Evolutionary conservation across 2,797 vertebrate genomes (phyloP).

Genomic region (Linurgus olivaceus): DNA sequence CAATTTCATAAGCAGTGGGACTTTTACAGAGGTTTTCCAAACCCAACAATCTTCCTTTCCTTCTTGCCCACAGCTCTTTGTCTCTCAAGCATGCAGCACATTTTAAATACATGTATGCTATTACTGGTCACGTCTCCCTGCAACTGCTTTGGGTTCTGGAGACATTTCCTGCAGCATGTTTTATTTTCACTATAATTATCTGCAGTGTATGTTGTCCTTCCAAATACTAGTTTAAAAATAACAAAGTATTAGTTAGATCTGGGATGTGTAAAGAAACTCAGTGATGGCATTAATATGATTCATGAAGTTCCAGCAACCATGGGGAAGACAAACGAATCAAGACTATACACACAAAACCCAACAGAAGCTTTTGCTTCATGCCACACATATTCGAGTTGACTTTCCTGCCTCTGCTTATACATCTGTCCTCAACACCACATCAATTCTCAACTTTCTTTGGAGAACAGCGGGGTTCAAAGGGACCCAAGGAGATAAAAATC

Average conservation of each 20-base stretch:
- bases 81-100: not conserved
- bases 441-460: not conserved
- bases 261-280: slow-evolving; percentile 26
- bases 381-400: not conserved
- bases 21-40: slow-evolving; percentile 13
- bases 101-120: slow-evolving; percentile 17
- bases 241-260: slow-evolving; percentile 53
- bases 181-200: slow-evolving; percentile 65
- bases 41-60: not conserved
- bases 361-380: not conserved
- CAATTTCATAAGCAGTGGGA: not conserved
- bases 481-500: not conserved
- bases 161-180: slow-evolving; percentile 30
- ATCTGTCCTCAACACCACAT: not conserved
- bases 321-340: not conserved
- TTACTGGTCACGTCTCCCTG: slow-evolving; percentile 55
- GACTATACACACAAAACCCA: not conserved
- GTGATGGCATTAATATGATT: slow-evolving; percentile 26
- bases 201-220: slow-evolving; percentile 60
- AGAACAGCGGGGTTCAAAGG: not conserved
- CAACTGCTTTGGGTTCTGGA: slow-evolving; percentile 53
- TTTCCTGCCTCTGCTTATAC: not conserved
- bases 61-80: slow-evolving; percentile 20
- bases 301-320: slow-evolving; percentile 44
- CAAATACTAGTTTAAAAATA: slow-evolving; percentile 69